These are phyloP conservation scores for Formica exsecta DNA, from an alignment of 1,140 invertebrate species.

Conservation along the genomic window DNA sequence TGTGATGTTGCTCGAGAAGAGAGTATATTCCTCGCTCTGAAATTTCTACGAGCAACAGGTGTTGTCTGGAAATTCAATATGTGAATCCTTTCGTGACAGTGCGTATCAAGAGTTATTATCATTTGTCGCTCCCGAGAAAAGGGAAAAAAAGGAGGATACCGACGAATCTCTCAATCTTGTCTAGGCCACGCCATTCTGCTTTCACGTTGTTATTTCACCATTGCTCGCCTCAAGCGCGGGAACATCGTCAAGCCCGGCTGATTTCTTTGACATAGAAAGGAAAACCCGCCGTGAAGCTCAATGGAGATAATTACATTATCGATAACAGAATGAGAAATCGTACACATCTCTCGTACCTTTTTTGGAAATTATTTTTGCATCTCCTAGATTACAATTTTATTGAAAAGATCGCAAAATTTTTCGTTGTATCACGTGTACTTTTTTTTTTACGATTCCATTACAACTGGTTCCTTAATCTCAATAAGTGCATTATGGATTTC, in stretches of 20 bases:
- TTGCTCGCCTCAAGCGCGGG: constrained; percentile 66
- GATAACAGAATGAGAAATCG: constrained; percentile 1
- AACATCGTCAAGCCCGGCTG: constrained; percentile 70
- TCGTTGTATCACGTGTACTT: neutral
- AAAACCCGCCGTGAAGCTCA: constrained; percentile 63
- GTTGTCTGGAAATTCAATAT: constrained; percentile 15
- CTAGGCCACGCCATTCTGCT: constrained; percentile 76
- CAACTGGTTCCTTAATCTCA: neutral
- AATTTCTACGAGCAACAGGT: constrained; percentile 37
- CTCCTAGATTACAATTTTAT: neutral
- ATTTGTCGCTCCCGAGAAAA: constrained; percentile 54
- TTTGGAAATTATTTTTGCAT: neutral
- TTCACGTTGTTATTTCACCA: constrained; percentile 79
- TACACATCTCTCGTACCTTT: neutral
- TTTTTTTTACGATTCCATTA: neutral
- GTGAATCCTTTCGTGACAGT: constrained; percentile 20
- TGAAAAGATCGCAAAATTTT: neutral
- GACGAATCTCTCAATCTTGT: constrained; percentile 32
- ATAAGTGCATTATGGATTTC: neutral
- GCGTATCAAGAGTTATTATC: constrained; percentile 53
- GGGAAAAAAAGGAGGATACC: constrained; percentile 62
- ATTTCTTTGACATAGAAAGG: constrained; percentile 81
- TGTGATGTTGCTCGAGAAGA: neutral
- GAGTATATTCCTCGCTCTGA: neutral
- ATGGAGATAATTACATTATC: constrained; percentile 46